phyloP scores from a whole-genome alignment of 1,140 invertebrate species.

The Bicyclus anynana region DNA sequence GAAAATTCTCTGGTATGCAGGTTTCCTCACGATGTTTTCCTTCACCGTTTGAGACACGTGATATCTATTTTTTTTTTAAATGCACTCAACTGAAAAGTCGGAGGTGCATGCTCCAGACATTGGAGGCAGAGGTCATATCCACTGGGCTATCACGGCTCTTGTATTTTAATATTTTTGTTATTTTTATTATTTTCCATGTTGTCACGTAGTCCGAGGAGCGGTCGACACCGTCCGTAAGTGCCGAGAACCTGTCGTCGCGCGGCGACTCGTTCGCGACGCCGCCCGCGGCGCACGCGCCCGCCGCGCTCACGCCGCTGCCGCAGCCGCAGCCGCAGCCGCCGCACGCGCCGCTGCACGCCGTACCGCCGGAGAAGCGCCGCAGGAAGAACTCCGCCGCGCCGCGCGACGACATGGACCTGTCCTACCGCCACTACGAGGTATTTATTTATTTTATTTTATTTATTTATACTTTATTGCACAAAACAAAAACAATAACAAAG shows the following conservation, averaged over 20 bases:
- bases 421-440: conserved; percentile 66
- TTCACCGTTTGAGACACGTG: too few relatives aligned
- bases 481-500: too few relatives aligned
- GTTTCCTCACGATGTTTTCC: too few relatives aligned
- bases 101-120: too few relatives aligned
- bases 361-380: conserved; percentile 59
- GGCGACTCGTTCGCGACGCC: conserved; percentile 58
- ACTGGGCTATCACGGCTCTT: too few relatives aligned
- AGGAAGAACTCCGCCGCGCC: conserved; percentile 62
- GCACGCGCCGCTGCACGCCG: conserved; percentile 34
- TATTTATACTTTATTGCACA: too few relatives aligned
- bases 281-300: conserved; percentile 49
- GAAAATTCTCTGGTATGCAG: too few relatives aligned
- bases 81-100: too few relatives aligned
- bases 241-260: conserved; percentile 71
- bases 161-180: not conserved
- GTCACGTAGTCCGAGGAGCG: conserved; percentile 59
- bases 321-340: conserved; percentile 38
- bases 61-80: too few relatives aligned
- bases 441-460: too few relatives aligned
- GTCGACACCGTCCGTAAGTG: conserved; percentile 66
- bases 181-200: not conserved
- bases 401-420: conserved; percentile 54
- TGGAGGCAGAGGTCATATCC: too few relatives aligned
- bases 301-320: conserved; percentile 42